Evolutionary conservation across 2,888 invertebrate genomes (phyloP).

Genomic region (Coleophora flavipennella): DNA sequence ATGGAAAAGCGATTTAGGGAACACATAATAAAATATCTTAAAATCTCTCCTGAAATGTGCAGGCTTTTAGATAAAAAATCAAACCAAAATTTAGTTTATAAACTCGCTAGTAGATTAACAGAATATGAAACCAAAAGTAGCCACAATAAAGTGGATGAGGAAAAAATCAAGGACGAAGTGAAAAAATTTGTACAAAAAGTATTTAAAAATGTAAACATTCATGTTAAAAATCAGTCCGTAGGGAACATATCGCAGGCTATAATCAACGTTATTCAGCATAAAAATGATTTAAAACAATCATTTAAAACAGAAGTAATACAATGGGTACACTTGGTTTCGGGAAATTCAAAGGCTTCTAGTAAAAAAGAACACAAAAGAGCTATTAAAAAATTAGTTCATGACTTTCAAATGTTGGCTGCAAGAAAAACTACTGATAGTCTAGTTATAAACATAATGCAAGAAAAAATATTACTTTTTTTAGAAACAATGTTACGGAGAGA

Average conservation of each 20-base stretch:
- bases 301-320: not conserved
- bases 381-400: not conserved
- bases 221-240: too few relatives aligned
- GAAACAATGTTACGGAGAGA: not conserved
- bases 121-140: not conserved
- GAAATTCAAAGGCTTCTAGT: not conserved
- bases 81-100: not conserved
- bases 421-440: not conserved
- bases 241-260: too few relatives aligned
- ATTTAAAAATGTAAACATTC: too few relatives aligned
- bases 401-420: not conserved
- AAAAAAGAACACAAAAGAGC: not conserved
- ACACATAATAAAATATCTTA: not conserved
- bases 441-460: not conserved
- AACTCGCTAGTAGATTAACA: slow-evolving; percentile 15
- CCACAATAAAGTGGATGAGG: slow-evolving; percentile 9
- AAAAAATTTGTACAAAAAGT: slow-evolving; percentile 1
- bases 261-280: too few relatives aligned
- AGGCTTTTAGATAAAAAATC: not conserved
- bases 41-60: not conserved
- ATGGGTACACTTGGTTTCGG: not conserved
- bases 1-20: too few relatives aligned
- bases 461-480: not conserved
- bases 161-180: slow-evolving; percentile 13
- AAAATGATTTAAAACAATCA: too few relatives aligned